Evolutionary conservation across 2,888 invertebrate species (phyloP), one percentile per base, ranked within the genome.

Genomic region (Machimus atricapillus): DNA sequence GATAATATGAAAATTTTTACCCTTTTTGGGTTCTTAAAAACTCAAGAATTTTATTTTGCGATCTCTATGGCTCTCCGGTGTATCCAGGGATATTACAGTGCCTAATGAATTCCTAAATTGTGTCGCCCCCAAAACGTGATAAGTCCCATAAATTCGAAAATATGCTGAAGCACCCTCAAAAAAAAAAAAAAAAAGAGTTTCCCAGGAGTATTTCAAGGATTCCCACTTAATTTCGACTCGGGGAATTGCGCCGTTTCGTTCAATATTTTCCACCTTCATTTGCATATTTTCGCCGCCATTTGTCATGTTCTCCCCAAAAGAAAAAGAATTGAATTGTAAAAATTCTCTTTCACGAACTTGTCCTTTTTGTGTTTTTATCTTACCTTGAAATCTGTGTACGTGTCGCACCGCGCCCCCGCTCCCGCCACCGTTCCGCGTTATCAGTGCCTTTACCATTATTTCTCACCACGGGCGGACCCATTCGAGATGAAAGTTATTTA

Each of bases 401-500:
- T 85, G 85, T 73, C 74, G 66, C 66, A 2, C 12, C 9, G 12
- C 27, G 9, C n/a, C 73, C 27, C 23, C 23, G 16, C 52, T 52
- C 19, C 34, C 52, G 40, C 58, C 27, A 1, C 34, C 52, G 27
- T 40, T n/a, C 1, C 31, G 74, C 46, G 74, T 58, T 82, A 76
- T 73, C 81, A 82, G 82, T 40, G 56, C 87, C 19, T n/a, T 19
- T 23, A 14, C 34, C 34, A 46, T 43, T 74, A 74, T 74, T 82
- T 74, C 87, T 56, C 66, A 74, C 82, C 40, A 66, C 56, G 74
- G 79, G 56, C 74, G 16, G 73, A 34, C 74, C 73, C 56, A 37
- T 82, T 83, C 82, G 81, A 73, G 82, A 81, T 81, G 76, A 87
- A 87, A 82, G 87, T 82, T 87, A 87, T 87, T 87, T 87, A 87